Conservation (phyloP, 2,113 vertebrate genomes). For the Amphilophus citrinellus region DNA sequence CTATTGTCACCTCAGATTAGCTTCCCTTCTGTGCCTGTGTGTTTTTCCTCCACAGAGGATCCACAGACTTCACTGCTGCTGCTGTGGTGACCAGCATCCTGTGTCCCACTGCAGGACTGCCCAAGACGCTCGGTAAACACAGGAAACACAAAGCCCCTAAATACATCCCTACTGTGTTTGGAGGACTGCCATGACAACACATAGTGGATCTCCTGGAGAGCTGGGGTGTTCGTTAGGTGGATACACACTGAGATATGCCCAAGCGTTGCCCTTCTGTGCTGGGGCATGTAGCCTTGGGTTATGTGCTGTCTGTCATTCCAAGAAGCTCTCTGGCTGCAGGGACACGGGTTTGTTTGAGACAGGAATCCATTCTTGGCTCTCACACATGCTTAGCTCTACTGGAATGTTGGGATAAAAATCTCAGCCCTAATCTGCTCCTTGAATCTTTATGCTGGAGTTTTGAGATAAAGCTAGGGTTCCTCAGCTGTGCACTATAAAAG, state of each 20-base stretch:
- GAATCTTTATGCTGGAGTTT: slow-evolving; percentile 47
- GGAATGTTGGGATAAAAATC: slow-evolving; percentile 68
- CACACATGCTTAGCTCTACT: slow-evolving; percentile 48
- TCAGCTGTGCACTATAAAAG: neutral
- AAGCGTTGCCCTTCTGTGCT: slow-evolving; percentile 58
- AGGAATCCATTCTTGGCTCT: slow-evolving; percentile 38
- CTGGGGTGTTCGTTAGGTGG: slow-evolving; percentile 65
- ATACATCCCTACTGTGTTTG: slow-evolving; percentile 79
- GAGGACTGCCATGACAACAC: slow-evolving; percentile 79
- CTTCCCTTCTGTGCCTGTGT: slow-evolving; percentile 43
- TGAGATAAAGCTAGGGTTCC: slow-evolving; percentile 48
- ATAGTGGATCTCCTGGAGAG: slow-evolving; percentile 68
- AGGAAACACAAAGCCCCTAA: slow-evolving; percentile 74
- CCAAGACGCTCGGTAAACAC: slow-evolving; percentile 72
- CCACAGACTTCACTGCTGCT: slow-evolving; percentile 45
- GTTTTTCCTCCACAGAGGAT: slow-evolving; percentile 23
- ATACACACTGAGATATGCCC: slow-evolving; percentile 75
- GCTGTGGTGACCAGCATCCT: slow-evolving; percentile 61
- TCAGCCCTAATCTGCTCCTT: slow-evolving; percentile 55
- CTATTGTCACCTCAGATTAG: slow-evolving; percentile 60
- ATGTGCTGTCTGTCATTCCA: slow-evolving; percentile 43
- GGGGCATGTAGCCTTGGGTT: slow-evolving; percentile 43
- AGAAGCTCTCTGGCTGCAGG: slow-evolving; percentile 42
- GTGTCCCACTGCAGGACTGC: slow-evolving; percentile 62
- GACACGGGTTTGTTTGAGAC: slow-evolving; percentile 38